Evolutionary conservation across 2,888 invertebrate species (phyloP).

Genomic region (Pammene aurita): DNA sequence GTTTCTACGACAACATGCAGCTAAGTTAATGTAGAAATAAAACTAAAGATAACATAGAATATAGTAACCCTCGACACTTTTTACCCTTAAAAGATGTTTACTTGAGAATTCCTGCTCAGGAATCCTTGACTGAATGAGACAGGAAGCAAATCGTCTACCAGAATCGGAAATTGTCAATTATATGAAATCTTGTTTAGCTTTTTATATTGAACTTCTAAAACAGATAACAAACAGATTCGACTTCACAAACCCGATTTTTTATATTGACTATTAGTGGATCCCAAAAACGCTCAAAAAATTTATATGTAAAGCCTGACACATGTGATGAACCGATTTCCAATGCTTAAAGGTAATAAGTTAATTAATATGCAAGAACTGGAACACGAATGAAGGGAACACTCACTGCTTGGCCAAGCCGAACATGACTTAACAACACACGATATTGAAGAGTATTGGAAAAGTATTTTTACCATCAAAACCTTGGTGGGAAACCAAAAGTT

Average conservation of each 20-base stretch:
- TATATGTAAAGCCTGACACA: conserved; percentile 1
- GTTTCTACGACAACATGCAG: no score
- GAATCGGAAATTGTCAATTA: conserved; percentile 4
- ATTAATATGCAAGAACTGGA: conserved; percentile 1
- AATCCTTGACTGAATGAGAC: conserved; percentile 14
- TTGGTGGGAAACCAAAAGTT: no score
- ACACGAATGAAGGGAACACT: conserved; percentile 12
- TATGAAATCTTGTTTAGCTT: conserved; percentile 5
- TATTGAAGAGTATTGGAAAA: no score
- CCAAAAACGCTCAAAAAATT: background rate
- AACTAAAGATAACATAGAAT: conserved; percentile 1
- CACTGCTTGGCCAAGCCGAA: conserved; percentile 6
- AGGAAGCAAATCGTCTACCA: conserved; percentile 5
- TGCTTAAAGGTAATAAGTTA: background rate
- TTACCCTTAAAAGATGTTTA: conserved; percentile 1
- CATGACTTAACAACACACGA: background rate
- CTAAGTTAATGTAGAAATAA: conserved; percentile 9
- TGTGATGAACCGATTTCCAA: background rate
- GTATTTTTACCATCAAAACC: no score
- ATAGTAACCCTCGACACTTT: conserved; percentile 5
- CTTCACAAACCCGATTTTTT: conserved; percentile 4
- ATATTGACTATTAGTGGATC: conserved; percentile 7
- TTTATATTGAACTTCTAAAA: conserved; percentile 11
- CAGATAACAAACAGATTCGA: conserved; percentile 4
- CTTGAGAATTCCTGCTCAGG: conserved; percentile 2